Conservation (phyloP, 1,140 invertebrate genomes). For the Achatina immaculata region DNA sequence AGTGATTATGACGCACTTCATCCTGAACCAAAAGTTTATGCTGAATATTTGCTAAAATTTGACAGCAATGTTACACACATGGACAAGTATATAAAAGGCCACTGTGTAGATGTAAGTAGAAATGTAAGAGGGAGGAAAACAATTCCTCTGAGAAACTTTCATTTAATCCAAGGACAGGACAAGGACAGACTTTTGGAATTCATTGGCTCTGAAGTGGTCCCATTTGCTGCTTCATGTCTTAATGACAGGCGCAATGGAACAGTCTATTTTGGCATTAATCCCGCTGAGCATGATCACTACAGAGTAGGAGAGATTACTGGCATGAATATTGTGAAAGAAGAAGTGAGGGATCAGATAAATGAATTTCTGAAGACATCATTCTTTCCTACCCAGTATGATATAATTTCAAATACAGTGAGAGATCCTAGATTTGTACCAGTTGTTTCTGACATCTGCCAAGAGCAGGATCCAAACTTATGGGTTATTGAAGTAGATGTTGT, state of each 20-base stretch:
- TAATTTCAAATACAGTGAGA: slow-evolving; percentile 27
- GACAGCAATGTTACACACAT: not conserved
- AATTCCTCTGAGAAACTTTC: slow-evolving; percentile 7
- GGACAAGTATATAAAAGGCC: not conserved
- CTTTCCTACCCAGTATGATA: slow-evolving; percentile 12
- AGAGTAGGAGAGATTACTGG: slow-evolving; percentile 37
- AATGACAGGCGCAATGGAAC: slow-evolving; percentile 45
- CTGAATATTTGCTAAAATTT: not conserved
- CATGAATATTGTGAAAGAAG: not conserved
- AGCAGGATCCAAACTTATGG: not conserved
- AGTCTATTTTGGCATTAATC: slow-evolving; percentile 44
- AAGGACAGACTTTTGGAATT: not conserved
- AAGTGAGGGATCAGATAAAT: slow-evolving; percentile 16
- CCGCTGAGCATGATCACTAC: not conserved
- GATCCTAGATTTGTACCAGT: slow-evolving; percentile 38
- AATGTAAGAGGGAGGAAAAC: not conserved
- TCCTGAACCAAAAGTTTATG: not conserved
- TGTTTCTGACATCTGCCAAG: not conserved
- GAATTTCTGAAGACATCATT: slow-evolving; percentile 34
- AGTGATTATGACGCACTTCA: not conserved
- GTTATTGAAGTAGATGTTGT: slow-evolving; percentile 46
- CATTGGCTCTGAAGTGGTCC: slow-evolving; percentile 20
- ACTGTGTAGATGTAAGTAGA: not conserved
- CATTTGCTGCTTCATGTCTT: slow-evolving; percentile 45
- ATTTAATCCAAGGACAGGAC: not conserved